phyloP scores from a whole-genome alignment of 2,797 vertebrate species.

The Halcyon chelicuti region DNA sequence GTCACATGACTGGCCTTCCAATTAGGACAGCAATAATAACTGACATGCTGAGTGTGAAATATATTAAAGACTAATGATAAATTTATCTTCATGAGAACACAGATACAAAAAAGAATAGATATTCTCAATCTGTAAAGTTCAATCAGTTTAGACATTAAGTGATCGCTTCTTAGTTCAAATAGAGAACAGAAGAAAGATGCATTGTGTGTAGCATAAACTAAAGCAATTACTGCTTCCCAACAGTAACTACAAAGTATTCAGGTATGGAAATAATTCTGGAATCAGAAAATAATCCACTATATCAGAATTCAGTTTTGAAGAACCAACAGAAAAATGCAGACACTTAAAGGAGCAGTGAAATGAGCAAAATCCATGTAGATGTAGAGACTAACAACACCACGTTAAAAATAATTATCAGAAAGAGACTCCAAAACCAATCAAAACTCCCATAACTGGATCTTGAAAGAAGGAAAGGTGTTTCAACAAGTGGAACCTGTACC shows the following conservation, averaged over 20 bases:
- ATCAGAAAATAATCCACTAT: neutral
- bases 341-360: neutral
- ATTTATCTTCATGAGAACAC: neutral
- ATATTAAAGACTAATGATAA: neutral
- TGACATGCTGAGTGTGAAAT: neutral
- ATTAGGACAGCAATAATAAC: neutral
- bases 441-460: neutral
- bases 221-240: neutral
- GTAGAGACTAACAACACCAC: neutral
- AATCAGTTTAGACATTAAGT: neutral
- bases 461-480: neutral
- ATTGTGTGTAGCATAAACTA: neutral
- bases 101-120: neutral
- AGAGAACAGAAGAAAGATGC: neutral
- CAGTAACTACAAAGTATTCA: neutral
- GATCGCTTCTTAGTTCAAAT: neutral
- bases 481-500: neutral
- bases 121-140: neutral
- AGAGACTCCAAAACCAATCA: neutral
- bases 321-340: neutral
- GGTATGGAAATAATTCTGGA: neutral
- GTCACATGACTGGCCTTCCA: neutral
- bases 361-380: neutral
- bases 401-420: neutral
- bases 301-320: neutral